A percentile compares a stretch with the other conserved stretches of the same genome.
Evolutionary conservation across 64 coral and sea anemone genomes (phyloP).

Genomic region (Hydrozoanthus tunicans): DNA sequence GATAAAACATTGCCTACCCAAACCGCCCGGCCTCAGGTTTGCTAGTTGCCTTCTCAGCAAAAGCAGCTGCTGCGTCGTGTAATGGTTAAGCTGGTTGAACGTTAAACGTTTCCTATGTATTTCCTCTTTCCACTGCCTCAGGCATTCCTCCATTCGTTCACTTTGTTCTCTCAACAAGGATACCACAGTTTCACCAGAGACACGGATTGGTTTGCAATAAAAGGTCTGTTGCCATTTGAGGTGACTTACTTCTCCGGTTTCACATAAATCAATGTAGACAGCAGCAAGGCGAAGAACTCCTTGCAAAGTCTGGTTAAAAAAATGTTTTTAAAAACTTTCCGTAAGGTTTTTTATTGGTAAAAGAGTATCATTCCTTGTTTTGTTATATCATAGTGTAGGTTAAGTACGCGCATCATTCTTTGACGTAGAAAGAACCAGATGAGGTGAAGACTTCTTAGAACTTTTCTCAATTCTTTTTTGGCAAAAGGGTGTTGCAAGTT

Average conservation of each 20-base stretch:
- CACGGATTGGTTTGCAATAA: slow-evolving; percentile 26
- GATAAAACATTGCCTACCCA: background rate
- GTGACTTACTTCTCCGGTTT: slow-evolving; percentile 78
- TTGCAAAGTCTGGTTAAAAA: slow-evolving; percentile 52
- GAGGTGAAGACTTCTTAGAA: too few species aligned
- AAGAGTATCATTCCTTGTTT: too few species aligned
- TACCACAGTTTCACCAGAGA: background rate
- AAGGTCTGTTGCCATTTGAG: slow-evolving; percentile 67
- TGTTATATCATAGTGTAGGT: too few species aligned
- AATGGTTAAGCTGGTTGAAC: slow-evolving; percentile 71
- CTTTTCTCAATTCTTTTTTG: too few species aligned
- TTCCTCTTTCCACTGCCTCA: slow-evolving; percentile 66
- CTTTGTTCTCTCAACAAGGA: slow-evolving; percentile 33
- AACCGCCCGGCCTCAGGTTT: slow-evolving; percentile 17
- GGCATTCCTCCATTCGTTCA: slow-evolving; percentile 55
- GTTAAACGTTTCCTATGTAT: slow-evolving; percentile 56
- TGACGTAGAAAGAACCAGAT: too few species aligned
- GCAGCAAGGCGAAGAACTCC: slow-evolving; percentile 49
- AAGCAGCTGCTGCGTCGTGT: slow-evolving; percentile 67
- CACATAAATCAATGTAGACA: slow-evolving; percentile 65
- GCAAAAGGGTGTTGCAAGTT: too few species aligned
- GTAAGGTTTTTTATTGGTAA: too few species aligned
- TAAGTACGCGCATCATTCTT: too few species aligned
- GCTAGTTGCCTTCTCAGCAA: slow-evolving; percentile 65
- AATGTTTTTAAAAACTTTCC: background rate